These are phyloP conservation scores for Neodiprion pinetum DNA, from an alignment of 1,140 invertebrate genomes.

Conservation along the genomic window DNA sequence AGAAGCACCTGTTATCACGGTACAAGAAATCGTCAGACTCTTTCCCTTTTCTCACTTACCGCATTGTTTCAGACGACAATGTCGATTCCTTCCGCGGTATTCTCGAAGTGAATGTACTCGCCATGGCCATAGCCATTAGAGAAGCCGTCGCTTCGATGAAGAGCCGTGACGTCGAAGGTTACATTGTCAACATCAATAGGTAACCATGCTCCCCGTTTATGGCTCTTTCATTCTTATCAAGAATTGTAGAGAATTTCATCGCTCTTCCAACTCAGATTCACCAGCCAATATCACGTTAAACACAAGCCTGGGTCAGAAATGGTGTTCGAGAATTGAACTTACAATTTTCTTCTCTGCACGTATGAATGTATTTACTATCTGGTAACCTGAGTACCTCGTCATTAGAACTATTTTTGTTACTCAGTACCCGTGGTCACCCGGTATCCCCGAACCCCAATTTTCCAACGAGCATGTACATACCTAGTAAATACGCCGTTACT, in stretches of 20 bases:
- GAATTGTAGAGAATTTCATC: background rate
- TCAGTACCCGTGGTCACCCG: constrained; percentile 47
- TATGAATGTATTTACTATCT: too few species aligned
- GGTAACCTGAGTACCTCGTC: too few species aligned
- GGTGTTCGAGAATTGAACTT: too few species aligned
- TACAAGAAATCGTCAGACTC: background rate
- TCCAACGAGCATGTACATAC: constrained; percentile 40
- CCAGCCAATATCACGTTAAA: background rate
- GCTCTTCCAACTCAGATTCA: constrained; percentile 9
- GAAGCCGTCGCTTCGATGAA: constrained; percentile 68
- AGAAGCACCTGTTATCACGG: background rate
- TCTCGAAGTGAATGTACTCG: constrained; percentile 69
- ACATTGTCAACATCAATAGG: constrained; percentile 79
- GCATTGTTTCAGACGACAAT: constrained; percentile 28
- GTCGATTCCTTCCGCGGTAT: constrained; percentile 47
- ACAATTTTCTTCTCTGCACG: too few species aligned
- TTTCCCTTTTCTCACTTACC: background rate
- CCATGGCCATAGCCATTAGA: constrained; percentile 62
- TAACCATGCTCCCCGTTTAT: constrained; percentile 37
- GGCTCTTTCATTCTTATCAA: background rate
- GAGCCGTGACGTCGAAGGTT: constrained; percentile 68
- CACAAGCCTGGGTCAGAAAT: background rate
- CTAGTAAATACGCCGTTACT: constrained; percentile 57
- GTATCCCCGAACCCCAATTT: constrained; percentile 31
- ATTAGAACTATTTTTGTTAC: too few species aligned